Conservation (phyloP, 2,888 invertebrate species). For the Drosophila antonietae region DNA sequence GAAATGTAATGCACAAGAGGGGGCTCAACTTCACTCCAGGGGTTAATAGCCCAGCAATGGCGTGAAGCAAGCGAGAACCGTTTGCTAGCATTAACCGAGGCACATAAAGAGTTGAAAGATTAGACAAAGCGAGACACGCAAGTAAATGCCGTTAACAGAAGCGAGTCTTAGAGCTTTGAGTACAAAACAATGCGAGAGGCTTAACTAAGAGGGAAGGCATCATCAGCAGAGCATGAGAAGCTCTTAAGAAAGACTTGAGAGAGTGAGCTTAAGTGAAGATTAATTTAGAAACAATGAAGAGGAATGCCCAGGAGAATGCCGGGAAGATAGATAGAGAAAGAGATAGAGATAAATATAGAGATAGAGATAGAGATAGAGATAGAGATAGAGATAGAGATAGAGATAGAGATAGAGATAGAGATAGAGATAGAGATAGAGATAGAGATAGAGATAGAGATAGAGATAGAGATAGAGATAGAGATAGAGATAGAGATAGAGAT, state of each 20-base stretch:
- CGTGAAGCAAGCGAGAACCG: slow-evolving; percentile 4
- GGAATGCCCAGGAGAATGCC: not conserved
- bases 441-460: too few relatives aligned
- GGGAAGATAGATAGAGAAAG: too few relatives aligned
- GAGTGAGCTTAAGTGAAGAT: too few relatives aligned
- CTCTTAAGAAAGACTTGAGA: not conserved
- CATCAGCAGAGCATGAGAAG: not conserved
- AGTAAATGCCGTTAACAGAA: not conserved
- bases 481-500: not conserved
- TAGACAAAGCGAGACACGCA: not conserved
- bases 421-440: not conserved
- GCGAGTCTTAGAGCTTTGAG: not conserved
- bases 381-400: not conserved
- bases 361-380: not conserved
- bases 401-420: not conserved
- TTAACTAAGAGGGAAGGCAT: not conserved
- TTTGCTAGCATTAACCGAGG: not conserved
- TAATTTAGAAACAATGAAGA: not conserved
- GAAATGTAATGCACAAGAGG: slow-evolving; percentile 43
- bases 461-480: too few relatives aligned
- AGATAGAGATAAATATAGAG: not conserved
- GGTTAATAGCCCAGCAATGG: slow-evolving; percentile 9
- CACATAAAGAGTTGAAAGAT: not conserved
- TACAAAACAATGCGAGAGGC: not conserved
- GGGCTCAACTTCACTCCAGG: slow-evolving; percentile 39